Base-by-base conservation (phyloP, 2,113 vertebrate species). In the Bucco capensis region DNA sequence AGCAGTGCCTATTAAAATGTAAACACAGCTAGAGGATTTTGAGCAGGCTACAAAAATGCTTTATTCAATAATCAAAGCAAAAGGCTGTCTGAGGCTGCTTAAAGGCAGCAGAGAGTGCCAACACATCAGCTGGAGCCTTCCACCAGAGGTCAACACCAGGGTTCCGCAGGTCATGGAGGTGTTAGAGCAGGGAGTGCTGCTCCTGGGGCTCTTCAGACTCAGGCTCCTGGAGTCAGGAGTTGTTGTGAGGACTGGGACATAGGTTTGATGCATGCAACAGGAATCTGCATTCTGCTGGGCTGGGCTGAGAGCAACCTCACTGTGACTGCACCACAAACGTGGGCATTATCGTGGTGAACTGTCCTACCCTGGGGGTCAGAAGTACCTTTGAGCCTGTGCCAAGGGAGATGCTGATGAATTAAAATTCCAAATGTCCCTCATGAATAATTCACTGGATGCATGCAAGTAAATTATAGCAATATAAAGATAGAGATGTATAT, bases 1-100 rank as follows among this genome's bases (percentile, higher is more conserved):
- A 83, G 93, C 91, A 88, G 90, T 49, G 83, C 90, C 96, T 94
- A 96, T 97, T 97, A 97, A 97, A 97, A 97, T 96, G 96, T 96
- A 97, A 97, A 97, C 95, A 89, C 79, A 76, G 85, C 64, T 74
- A 92, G 72, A 89, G 87, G 96, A 94, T 96, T 89, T 87, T 93
- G 95, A 96, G 96, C 76, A 89, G 93, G 88, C 90, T 91, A 96
- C 97, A 97, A 93, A 97, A 97, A 97, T 96, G 96, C 96, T 97
- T 97, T 96, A 96, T 96, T 94, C 94, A 65, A 56, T 61, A 86
- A 89, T 40, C 83, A 74, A 80, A 62, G 44, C 58, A 10, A 79
- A 73, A 80, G 89, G 42, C 40, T 91, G 72, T 46, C 84, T 61
- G 86, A 71, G 76, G 90, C 74, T 93, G 97, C 90, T 79, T 14